Conservation (phyloP, 2,888 invertebrate species). For the Drosophila atroscutellata region DNA sequence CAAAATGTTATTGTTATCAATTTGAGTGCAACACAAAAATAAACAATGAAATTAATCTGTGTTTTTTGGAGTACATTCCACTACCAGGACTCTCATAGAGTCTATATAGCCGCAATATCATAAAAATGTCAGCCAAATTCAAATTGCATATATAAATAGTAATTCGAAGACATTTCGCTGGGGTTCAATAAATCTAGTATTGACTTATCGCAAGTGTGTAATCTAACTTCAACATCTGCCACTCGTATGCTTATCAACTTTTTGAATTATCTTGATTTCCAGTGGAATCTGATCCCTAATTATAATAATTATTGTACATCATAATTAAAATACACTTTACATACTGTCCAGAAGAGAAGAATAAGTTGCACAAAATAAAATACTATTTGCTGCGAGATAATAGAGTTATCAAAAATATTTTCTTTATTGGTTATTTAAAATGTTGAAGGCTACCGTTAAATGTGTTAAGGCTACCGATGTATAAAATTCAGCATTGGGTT, state of each 20-base stretch:
- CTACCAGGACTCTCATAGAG: not conserved
- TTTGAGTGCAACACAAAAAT: slow-evolving; percentile 16
- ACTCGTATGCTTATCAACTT: slow-evolving; percentile 25
- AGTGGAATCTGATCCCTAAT: not conserved
- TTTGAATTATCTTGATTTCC: slow-evolving; percentile 16
- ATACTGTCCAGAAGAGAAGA: not conserved
- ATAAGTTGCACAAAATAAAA: not conserved
- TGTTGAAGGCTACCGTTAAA: no score
- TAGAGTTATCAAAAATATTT: not conserved
- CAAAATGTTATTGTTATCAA: slow-evolving; percentile 41
- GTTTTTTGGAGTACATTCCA: slow-evolving; percentile 4
- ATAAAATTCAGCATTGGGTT: not conserved
- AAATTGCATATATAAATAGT: not conserved
- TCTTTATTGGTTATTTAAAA: no score
- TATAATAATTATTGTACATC: not conserved
- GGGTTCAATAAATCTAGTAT: slow-evolving; percentile 6
- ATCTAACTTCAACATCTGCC: slow-evolving; percentile 9
- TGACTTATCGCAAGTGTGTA: slow-evolving; percentile 17
- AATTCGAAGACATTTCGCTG: slow-evolving; percentile 10
- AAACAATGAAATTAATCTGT: slow-evolving; percentile 34
- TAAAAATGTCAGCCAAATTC: slow-evolving; percentile 42
- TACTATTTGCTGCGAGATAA: not conserved
- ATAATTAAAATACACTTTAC: not conserved
- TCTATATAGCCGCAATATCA: slow-evolving; percentile 29
- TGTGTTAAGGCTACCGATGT: no score